These are phyloP conservation scores for Lutraria rhynchaena DNA, from an alignment of 1,140 invertebrate species.

Conservation along the genomic window DNA sequence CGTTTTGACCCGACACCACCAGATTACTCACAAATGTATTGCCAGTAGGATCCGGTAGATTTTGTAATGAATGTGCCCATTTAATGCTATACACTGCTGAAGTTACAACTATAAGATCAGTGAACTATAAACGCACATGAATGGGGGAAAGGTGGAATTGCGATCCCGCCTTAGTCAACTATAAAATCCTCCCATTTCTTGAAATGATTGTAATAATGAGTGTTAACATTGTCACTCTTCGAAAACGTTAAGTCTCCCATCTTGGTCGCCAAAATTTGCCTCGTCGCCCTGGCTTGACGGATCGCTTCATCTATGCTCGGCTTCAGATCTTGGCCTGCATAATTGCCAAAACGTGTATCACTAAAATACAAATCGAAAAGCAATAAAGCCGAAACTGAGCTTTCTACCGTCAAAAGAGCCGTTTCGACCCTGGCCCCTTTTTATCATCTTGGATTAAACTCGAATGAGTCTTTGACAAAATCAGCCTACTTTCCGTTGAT, in stretches of 20 bases:
- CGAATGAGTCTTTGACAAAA: neutral
- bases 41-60: constrained; percentile 12
- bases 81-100: no score
- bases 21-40: constrained; percentile 34
- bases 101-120: constrained; percentile 21
- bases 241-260: constrained; percentile 14
- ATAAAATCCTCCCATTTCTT: constrained; percentile 36
- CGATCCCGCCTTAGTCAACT: neutral
- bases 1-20: no score
- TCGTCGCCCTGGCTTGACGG: neutral
- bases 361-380: neutral
- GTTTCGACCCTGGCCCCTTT: constrained; percentile 2
- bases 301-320: neutral
- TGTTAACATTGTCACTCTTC: constrained; percentile 31
- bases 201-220: constrained; percentile 33
- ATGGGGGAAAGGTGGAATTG: constrained; percentile 22
- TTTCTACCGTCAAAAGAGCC: constrained; percentile 21
- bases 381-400: neutral
- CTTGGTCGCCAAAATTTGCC: neutral
- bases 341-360: neutral
- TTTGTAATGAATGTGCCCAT: constrained; percentile 23
- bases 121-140: constrained; percentile 38
- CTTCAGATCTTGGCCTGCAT: neutral
- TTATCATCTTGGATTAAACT: neutral
- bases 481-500: neutral